Evolutionary conservation across 2,113 vertebrate genomes (phyloP).

Genomic region (Helogale parvula): DNA sequence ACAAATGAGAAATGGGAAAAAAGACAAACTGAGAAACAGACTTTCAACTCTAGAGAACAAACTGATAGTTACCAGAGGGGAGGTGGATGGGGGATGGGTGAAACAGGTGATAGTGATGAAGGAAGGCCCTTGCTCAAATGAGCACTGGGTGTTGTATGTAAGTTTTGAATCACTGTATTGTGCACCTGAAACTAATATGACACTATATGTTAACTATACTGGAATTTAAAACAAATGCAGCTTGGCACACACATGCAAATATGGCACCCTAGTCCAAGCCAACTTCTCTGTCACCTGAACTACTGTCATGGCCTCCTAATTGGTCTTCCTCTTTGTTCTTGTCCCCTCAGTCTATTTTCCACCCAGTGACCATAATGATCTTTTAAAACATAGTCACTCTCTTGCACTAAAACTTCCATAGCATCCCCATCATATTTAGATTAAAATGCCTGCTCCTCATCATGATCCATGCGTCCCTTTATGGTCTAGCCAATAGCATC

Average conservation of each 20-base stretch:
- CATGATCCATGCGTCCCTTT: accelerated
- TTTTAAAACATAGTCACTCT: background rate
- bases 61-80: background rate
- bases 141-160: background rate
- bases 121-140: background rate
- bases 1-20: background rate
- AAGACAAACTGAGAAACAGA: background rate
- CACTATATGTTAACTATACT: background rate
- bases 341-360: background rate
- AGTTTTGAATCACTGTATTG: background rate
- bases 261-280: background rate
- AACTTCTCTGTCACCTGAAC: background rate
- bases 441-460: background rate
- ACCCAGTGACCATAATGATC: background rate
- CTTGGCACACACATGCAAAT: background rate
- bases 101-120: background rate
- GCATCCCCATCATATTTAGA: background rate
- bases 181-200: background rate
- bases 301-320: background rate
- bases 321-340: background rate
- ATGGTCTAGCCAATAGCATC: background rate
- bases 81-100: background rate
- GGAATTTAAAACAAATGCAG: background rate
- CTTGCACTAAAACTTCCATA: background rate
- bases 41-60: background rate